A percentile compares a stretch with the other conserved stretches of the same genome.
phyloP scores from a whole-genome alignment of 2,797 vertebrate species.

The Tragelaphus eurycerus region DNA sequence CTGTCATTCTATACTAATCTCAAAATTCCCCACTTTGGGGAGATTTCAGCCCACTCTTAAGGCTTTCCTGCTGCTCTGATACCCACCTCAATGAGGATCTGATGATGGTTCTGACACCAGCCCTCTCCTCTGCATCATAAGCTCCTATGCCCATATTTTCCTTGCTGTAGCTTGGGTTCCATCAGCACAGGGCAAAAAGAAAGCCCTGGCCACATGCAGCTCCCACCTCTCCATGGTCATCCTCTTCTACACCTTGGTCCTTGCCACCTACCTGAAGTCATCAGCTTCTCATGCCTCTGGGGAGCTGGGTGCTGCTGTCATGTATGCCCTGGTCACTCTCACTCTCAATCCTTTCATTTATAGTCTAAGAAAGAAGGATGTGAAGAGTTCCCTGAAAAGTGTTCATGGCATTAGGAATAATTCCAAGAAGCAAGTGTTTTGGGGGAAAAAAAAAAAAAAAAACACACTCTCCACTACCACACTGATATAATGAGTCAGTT shows the following conservation, averaged over 20 bases:
- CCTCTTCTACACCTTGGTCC: constrained; percentile 51
- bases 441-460: neutral
- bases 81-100: neutral
- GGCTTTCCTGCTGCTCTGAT: constrained; percentile 16
- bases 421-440: neutral
- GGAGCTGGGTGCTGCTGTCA: neutral
- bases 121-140: constrained; percentile 11
- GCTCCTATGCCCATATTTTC: constrained; percentile 27
- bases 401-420: neutral
- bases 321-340: neutral
- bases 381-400: constrained; percentile 1
- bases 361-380: neutral
- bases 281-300: neutral
- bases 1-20: neutral
- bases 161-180: neutral
- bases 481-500: neutral
- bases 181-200: constrained; percentile 15
- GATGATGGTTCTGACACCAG: neutral
- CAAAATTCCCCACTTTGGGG: constrained; percentile 17
- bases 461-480: neutral
- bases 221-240: constrained; percentile 28
- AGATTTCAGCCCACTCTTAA: constrained; percentile 19
- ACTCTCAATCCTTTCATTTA: neutral
- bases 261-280: constrained; percentile 32
- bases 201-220: neutral